A percentile compares a stretch with the other conserved stretches of the same genome.
Conservation (phyloP, 1,140 invertebrate genomes). For the Drosophila ironensis region DNA sequence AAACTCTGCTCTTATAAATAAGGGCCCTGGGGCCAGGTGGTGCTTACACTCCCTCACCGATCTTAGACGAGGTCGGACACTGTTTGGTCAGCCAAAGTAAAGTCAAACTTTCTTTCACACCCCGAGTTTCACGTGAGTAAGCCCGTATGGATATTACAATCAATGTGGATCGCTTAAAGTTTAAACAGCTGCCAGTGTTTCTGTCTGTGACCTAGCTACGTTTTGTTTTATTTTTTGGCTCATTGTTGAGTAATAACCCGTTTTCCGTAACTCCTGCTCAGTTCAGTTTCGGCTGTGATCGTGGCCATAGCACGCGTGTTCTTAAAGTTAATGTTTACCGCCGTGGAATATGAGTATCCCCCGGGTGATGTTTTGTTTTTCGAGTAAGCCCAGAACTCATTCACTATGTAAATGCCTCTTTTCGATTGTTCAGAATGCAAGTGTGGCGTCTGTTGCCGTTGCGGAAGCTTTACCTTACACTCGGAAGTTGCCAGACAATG, state of each 20-base stretch:
- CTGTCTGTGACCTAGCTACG: slow-evolving; percentile 16
- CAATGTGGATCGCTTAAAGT: slow-evolving; percentile 1
- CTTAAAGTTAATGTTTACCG: not conserved
- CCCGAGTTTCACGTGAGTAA: slow-evolving; percentile 32
- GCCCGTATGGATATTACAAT: not conserved
- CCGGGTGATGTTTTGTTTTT: slow-evolving; percentile 9
- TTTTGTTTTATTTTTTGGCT: not conserved
- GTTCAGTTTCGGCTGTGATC: slow-evolving; percentile 11
- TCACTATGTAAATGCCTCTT: slow-evolving; percentile 14
- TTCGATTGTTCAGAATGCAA: slow-evolving; percentile 26
- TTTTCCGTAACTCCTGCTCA: not conserved
- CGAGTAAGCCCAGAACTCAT: slow-evolving; percentile 16
- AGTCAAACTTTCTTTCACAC: too few species aligned
- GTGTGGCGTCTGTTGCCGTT: slow-evolving; percentile 19
- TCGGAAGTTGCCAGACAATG: slow-evolving; percentile 33
- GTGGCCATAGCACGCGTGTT: not conserved
- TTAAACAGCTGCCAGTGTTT: slow-evolving; percentile 34
- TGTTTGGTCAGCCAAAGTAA: not conserved
- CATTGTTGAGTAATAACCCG: too few species aligned
- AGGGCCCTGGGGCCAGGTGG: slow-evolving; percentile 9
- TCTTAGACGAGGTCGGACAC: slow-evolving; percentile 11
- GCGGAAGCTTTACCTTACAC: slow-evolving; percentile 25
- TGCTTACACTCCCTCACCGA: slow-evolving; percentile 5
- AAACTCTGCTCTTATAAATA: slow-evolving; percentile 27
- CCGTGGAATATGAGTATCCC: slow-evolving; percentile 12